Evolutionary conservation across 2,113 vertebrate genomes (phyloP), one percentile per base, ranked within the genome.

Genomic region (Trematocara macrostoma): DNA sequence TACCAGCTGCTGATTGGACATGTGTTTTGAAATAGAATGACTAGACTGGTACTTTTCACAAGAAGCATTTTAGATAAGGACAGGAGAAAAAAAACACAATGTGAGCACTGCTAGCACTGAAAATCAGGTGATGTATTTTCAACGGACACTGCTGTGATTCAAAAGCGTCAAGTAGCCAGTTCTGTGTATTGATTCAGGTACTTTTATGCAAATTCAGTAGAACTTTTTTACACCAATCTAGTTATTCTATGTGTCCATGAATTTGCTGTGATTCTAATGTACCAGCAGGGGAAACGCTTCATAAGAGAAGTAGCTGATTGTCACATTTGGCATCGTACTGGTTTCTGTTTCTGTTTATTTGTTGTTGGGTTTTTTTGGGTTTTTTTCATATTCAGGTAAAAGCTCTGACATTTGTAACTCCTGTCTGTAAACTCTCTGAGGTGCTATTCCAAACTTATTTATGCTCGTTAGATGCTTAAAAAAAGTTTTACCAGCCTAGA

Each of bases 191-290:
- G 90, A 95, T 97, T 96, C 96, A 96, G 96, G 96, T 96, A 96
- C 94, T 96, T 96, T 96, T 96, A 97, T 96, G 96, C 96, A 97
- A 96, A 96, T 93, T 93, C 87, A 87, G 91, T 93, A 84, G 80
- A 88, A 93, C 82, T 93, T 94, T 95, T 95, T 89, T 95, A 96
- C 87, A 94, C 93, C 94, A 92, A 95, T 97, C 95, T 95, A 95
- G 95, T 96, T 95, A 95, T 95, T 96, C 95, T 94, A 94, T 91
- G 87, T 94, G 95, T 96, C 95, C 96, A 95, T 94, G 93, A 94
- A 93, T 95, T 93, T 94, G 94, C 94, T 96, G 95, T 95, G 95
- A 96, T 95, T 95, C 93, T 92, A 92, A 88, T 85, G 91, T 94
- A 95, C 93, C 95, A 96, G 94, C 95, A 94, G 92, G 93, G 94